Percentiles rank a stretch among this genome's conserved stretches.
Evolutionary conservation across 2,888 invertebrate genomes (phyloP).

Genomic region (Tiphia femorata): DNA sequence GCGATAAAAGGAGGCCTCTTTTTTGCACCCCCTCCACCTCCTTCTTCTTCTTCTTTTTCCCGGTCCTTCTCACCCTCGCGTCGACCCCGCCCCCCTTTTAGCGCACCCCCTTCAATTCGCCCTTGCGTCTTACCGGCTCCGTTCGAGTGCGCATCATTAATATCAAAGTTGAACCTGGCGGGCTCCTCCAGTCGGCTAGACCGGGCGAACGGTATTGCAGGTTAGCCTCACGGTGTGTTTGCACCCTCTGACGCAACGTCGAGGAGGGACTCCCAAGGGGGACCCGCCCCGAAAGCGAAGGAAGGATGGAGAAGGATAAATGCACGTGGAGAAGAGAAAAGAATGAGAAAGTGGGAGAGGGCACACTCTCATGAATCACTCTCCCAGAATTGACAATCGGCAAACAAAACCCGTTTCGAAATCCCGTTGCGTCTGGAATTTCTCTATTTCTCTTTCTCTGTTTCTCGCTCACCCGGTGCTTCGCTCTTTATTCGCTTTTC

Average conservation of each 20-base stretch:
- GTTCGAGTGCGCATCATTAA: conserved; percentile 43
- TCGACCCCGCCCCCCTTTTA: not conserved
- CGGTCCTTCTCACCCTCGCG: too few species aligned
- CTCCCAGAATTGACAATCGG: conserved; percentile 36
- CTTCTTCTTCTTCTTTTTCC: too few species aligned
- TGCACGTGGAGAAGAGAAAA: not conserved
- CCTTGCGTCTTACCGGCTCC: conserved; percentile 26
- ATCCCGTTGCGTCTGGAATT: conserved; percentile 19
- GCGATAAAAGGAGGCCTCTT: conserved; percentile 38
- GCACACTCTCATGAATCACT: conserved; percentile 38
- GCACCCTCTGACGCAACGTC: too few species aligned
- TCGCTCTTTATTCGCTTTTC: not conserved
- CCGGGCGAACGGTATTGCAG: conserved; percentile 2
- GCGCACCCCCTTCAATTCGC: conserved; percentile 28
- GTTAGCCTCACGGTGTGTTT: too few species aligned
- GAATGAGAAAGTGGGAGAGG: conserved; percentile 9
- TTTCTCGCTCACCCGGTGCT: not conserved
- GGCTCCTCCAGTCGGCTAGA: conserved; percentile 13
- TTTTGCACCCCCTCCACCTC: conserved; percentile 23
- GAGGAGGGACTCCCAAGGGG: too few species aligned
- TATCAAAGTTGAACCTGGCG: conserved; percentile 38
- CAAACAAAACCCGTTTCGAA: conserved; percentile 37
- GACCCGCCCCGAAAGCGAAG: conserved; percentile 2
- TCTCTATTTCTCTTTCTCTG: conserved; percentile 12
- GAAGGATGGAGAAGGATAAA: not conserved